Evolutionary conservation across 2,113 vertebrate species (phyloP).

Genomic region (Daubentonia madagascariensis): DNA sequence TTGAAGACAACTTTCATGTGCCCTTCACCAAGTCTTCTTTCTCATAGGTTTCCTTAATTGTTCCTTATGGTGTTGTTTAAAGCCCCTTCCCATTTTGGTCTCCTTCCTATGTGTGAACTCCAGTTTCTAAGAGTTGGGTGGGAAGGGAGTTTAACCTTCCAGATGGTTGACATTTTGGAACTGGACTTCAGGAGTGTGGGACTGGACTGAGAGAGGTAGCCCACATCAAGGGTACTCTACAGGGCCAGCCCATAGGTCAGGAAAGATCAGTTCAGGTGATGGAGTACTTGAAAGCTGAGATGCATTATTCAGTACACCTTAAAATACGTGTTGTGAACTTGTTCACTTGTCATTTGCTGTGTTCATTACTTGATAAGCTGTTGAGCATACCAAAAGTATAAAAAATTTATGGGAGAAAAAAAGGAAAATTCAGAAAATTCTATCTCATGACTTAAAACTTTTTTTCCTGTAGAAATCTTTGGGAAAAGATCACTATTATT

Average conservation of each 20-base stretch:
- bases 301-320: neutral
- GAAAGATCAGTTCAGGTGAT: neutral
- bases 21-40: neutral
- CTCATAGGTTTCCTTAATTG: neutral
- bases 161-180: neutral
- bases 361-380: neutral
- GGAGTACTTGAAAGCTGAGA: neutral
- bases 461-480: neutral
- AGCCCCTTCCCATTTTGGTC: neutral
- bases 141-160: neutral
- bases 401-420: neutral
- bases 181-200: neutral
- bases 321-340: neutral
- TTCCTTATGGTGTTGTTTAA: neutral
- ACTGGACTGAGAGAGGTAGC: neutral
- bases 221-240: neutral
- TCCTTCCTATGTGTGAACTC: neutral
- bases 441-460: neutral
- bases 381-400: neutral
- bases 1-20: neutral
- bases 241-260: neutral
- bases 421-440: conserved; percentile 23
- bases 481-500: neutral
- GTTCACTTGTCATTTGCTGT: neutral
- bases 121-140: neutral